Base-by-base conservation (phyloP, 2,888 invertebrate genomes). In the Labia minor region DNA sequence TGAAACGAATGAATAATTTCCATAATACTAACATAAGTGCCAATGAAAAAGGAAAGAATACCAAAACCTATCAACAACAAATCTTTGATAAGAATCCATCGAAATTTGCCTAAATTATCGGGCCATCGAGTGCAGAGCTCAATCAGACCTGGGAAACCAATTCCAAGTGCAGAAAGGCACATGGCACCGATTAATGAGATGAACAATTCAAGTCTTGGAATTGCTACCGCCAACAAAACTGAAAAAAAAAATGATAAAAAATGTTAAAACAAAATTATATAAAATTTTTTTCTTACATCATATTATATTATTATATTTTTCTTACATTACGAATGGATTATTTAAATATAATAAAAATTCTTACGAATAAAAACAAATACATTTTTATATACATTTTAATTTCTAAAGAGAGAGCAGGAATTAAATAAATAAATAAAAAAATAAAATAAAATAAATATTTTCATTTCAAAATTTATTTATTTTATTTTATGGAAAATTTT, bases 71-170 rank as follows among this genome's bases (percentile, higher is more conserved):
- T 82, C 1, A 89, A 80, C 6, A 85, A 77, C 66, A 78, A 78
- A 75, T 88, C 87, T 76, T 86, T 86, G 10, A 82, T 70, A 1
- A 85, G 72, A 79, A 87, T 81, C 71, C 85, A 81, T 3, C 80
- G 76, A 70, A 81, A 83, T 65, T 78, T 78, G 0, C 85, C 84
- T n/a, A 81, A 77, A 19, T 80, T 80, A 4, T 81, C 82, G 0
- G 86, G 84, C 83, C 86, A 90, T 68, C 84, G 88, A 0, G 90
- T 88, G 76, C 89, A 86, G 71, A 88, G 84, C 74, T 95, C 90
- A 72, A 96, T 90, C 70, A 93, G 80, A 0, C 95, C 93, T 10
- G 95, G 95, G 76, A 95, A 90, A 1, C 92, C 90, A 63, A 96
- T 81, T 0, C 95, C 95, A 67, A 95, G 81, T 0, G 90, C 90